Evolutionary conservation across 2,888 invertebrate genomes (phyloP).

Genomic region (Blera fallax): DNA sequence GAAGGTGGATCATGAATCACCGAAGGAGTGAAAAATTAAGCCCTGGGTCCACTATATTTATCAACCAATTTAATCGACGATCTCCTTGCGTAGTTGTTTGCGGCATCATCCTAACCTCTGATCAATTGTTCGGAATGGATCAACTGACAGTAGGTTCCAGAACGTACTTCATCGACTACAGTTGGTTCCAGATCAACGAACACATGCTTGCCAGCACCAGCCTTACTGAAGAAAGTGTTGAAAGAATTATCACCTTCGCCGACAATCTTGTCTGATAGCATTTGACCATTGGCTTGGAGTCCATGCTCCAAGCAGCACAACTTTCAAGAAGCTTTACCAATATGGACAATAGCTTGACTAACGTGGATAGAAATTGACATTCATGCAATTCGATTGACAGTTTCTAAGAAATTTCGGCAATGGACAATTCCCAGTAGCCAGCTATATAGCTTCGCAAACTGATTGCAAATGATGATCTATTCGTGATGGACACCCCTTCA

Average conservation of each 20-base stretch:
- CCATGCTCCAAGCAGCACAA: conserved; percentile 94
- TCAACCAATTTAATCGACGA: conserved; percentile 94
- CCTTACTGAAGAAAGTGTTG: conserved; percentile 97
- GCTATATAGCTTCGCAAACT: conserved; percentile 88
- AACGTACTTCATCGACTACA: conserved; percentile 96
- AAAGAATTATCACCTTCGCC: conserved; percentile 96
- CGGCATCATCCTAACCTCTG: conserved; percentile 98
- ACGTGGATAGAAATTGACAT: conserved; percentile 90
- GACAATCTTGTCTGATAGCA: conserved; percentile 96
- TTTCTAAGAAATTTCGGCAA: conserved; percentile 72
- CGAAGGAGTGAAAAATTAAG: conserved; percentile 97
- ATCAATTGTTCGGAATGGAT: conserved; percentile 99
- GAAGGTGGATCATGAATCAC: conserved; percentile 97
- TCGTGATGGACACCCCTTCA: too few relatives aligned
- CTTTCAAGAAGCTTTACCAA: conserved; percentile 95
- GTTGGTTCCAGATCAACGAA: conserved; percentile 98
- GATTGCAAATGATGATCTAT: conserved; percentile 83
- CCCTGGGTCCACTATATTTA: conserved; percentile 96
- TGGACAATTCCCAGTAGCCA: conserved; percentile 84
- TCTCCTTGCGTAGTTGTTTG: conserved; percentile 98
- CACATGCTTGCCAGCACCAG: conserved; percentile 97
- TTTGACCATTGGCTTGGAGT: conserved; percentile 96
- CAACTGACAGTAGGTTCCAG: conserved; percentile 96
- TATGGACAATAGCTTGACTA: conserved; percentile 93
- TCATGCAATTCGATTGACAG: conserved; percentile 83